phyloP scores from a whole-genome alignment of 2,888 invertebrate genomes.

The Pecten maximus region DNA sequence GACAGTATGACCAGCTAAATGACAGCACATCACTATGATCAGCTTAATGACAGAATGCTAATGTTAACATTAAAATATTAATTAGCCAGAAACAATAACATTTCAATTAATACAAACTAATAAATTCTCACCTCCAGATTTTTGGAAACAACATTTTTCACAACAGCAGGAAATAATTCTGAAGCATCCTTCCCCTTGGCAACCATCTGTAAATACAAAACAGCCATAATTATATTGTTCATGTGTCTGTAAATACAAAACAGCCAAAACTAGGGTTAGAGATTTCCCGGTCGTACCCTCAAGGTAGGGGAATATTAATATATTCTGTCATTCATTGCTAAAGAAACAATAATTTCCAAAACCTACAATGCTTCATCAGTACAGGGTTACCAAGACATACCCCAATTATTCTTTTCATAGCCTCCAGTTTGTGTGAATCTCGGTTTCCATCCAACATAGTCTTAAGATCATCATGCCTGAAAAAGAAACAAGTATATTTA shows the following conservation, averaged over 20 bases:
- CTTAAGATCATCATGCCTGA: constrained; percentile 94
- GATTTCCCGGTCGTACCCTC: too few species aligned
- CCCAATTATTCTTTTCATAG: constrained; percentile 99
- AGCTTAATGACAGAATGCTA: too few species aligned
- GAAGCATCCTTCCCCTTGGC: constrained; percentile 99
- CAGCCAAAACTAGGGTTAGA: too few species aligned
- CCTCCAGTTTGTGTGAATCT: constrained; percentile 97
- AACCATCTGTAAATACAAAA: constrained; percentile 89
- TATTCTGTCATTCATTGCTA: too few species aligned
- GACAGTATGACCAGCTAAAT: too few species aligned
- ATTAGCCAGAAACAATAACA: background rate
- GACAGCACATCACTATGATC: too few species aligned
- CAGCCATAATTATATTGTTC: background rate
- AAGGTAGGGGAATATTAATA: too few species aligned
- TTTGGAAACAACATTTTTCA: constrained; percentile 99
- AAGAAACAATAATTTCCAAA: too few species aligned
- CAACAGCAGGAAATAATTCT: constrained; percentile 98
- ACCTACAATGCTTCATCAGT: too few species aligned
- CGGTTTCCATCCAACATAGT: constrained; percentile 99
- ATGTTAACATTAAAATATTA: too few species aligned
- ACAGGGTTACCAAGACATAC: constrained; percentile 66
- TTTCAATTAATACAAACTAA: background rate
- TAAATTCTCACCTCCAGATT: constrained; percentile 90
- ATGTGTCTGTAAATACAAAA: too few species aligned
- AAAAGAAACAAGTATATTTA: constrained; percentile 55